Base-by-base conservation (phyloP, 2,113 vertebrate genomes). In the Recurvirostra avosetta region DNA sequence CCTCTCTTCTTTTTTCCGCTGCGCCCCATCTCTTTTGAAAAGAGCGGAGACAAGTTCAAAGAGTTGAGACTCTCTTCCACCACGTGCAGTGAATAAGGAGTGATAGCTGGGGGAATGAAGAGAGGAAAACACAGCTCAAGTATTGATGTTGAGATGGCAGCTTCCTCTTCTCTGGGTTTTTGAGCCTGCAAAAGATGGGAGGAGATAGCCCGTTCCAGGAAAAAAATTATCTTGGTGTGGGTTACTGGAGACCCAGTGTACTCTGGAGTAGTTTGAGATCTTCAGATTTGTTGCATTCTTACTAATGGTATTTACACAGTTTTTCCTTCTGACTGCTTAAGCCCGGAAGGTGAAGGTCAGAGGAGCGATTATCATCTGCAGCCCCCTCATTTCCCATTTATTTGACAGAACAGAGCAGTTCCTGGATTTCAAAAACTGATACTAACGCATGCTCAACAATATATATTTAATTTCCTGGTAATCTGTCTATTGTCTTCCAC, bases 1-100 rank as follows among this genome's bases (percentile, higher is more conserved):
- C 52, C 18, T 78, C 71, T 96, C 25, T 97, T 96, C 43, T 94
- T 95, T 97, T 97, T 85, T 67, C 92, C 0, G 1, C 40, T 88
- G 34, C 95, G 94, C 95, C 91, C 96, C 95, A 92, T 97, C 93
- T 93, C 95, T 98, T 98, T 98, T 97, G 97, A 98, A 99, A 98
- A 95, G 91, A 94, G 94, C 89, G 94, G 93, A 98, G 97, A 96
- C 88, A 96, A 97, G 96, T 98, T 99, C 97, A 97, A 97, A 98
- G 98, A 94, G 89, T 94, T 95, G 90, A 96, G 92, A 65, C 95
- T 96, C 40, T 92, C 81, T 97, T 96, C 73, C 79, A 86, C 94
- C 86, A 61, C 78, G 89, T 68, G 86, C 72, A 94, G 49, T 95
- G 96, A 94, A 96, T 97, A 93, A 82, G 95, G 90, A 97, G 93